Evolutionary conservation across 2,888 invertebrate genomes (phyloP).

Genomic region (Pheosia gnoma): DNA sequence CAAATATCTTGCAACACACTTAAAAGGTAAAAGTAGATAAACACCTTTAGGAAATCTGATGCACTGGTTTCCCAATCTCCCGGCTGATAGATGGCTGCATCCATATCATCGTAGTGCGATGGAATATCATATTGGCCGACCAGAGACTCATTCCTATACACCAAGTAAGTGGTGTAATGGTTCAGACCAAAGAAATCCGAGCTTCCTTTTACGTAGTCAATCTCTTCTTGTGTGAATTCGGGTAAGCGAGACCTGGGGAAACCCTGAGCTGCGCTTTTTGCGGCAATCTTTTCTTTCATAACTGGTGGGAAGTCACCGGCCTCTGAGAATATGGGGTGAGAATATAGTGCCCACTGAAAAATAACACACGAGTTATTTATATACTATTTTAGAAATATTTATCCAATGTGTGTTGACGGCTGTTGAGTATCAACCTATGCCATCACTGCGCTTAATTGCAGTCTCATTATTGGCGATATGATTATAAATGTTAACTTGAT

Average conservation of each 20-base stretch:
- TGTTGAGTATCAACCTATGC: too few species aligned
- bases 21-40: neutral
- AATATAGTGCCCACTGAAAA: conserved; percentile 66
- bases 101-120: conserved; percentile 42
- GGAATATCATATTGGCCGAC: conserved; percentile 30
- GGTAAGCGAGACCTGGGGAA: conserved; percentile 51
- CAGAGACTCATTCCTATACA: conserved; percentile 48
- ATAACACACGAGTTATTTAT: too few species aligned
- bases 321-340: conserved; percentile 71
- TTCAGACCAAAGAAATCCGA: conserved; percentile 83
- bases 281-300: conserved; percentile 66
- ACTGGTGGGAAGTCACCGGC: conserved; percentile 77
- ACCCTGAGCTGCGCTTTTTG: conserved; percentile 53
- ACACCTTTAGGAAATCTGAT: neutral
- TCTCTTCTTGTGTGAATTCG: conserved; percentile 51
- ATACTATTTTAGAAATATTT: too few species aligned
- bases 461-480: too few species aligned
- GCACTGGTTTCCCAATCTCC: conserved; percentile 2
- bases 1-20: neutral
- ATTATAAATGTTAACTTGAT: too few species aligned
- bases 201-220: conserved; percentile 50
- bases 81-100: neutral
- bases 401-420: too few species aligned
- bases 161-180: conserved; percentile 81
- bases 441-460: too few species aligned